Conservation (phyloP, 2,113 vertebrate species). For the Acrocephalus arundinaceus region DNA sequence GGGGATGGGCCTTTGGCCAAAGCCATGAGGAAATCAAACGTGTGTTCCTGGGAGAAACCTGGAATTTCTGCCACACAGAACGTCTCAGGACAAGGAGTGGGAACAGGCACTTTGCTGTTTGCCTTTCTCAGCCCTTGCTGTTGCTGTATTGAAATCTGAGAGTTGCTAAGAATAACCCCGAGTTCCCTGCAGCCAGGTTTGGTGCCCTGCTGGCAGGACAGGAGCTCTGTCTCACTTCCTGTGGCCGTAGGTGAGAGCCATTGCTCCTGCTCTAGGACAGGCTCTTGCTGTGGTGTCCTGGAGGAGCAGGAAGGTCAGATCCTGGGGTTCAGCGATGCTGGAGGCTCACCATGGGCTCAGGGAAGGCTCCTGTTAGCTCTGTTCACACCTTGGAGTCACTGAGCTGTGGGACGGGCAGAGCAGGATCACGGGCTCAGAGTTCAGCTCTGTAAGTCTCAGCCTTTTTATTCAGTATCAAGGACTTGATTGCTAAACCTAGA, state of each 20-base stretch:
- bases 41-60: neutral
- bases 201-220: constrained; percentile 36
- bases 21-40: neutral
- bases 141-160: constrained; percentile 76
- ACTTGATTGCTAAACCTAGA: constrained; percentile 1
- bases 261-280: neutral
- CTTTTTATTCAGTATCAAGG: constrained; percentile 34
- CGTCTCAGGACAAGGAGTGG: neutral
- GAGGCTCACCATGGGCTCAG: constrained; percentile 40
- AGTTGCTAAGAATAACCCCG: constrained; percentile 79
- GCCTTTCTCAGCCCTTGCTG: constrained; percentile 57
- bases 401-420: constrained; percentile 50
- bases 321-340: neutral
- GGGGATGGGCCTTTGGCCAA: neutral
- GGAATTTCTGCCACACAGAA: neutral
- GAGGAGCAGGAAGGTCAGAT: neutral
- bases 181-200: constrained; percentile 63
- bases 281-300: neutral
- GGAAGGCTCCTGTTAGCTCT: constrained; percentile 29
- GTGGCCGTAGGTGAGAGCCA: constrained; percentile 22
- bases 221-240: constrained; percentile 20
- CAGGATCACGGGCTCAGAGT: constrained; percentile 27
- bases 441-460: constrained; percentile 66
- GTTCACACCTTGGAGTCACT: neutral
- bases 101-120: constrained; percentile 31